A percentile compares a stretch with the other conserved stretches of the same genome.
These are phyloP conservation scores for Philonicus albiceps DNA, from an alignment of 2,888 invertebrate genomes.

Conservation along the genomic window DNA sequence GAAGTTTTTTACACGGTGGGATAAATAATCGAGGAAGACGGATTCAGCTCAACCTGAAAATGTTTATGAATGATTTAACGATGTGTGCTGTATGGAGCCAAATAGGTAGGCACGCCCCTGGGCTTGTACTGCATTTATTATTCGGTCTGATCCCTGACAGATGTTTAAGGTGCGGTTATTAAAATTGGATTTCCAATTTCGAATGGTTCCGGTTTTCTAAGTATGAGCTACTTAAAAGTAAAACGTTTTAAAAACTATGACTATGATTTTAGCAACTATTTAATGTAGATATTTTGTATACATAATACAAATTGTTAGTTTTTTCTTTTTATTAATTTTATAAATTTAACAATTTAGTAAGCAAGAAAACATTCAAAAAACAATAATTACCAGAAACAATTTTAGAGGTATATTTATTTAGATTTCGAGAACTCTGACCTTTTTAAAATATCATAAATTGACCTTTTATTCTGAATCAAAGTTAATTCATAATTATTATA, in stretches of 20 bases:
- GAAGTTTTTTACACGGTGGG: background rate
- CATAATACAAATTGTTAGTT: too few species aligned
- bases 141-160: conserved; percentile 13
- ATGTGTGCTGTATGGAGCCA: conserved; percentile 32
- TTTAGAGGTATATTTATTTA: too few species aligned
- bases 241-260: background rate
- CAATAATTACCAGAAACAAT: too few species aligned
- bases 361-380: too few species aligned
- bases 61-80: conserved; percentile 38
- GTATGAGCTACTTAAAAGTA: background rate
- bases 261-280: background rate
- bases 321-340: too few species aligned
- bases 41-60: conserved; percentile 20
- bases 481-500: too few species aligned
- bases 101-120: conserved; percentile 39
- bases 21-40: conserved; percentile 30
- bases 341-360: too few species aligned
- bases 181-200: background rate
- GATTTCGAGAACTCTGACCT: too few species aligned
- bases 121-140: conserved; percentile 29
- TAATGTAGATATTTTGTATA: too few species aligned
- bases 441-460: too few species aligned
- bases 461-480: too few species aligned
- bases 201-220: background rate
- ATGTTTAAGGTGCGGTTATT: conserved; percentile 25